Evolutionary conservation across 2,113 vertebrate genomes (phyloP), one percentile per base, ranked within the genome.

Genomic region (Misgurnus mizolepis): DNA sequence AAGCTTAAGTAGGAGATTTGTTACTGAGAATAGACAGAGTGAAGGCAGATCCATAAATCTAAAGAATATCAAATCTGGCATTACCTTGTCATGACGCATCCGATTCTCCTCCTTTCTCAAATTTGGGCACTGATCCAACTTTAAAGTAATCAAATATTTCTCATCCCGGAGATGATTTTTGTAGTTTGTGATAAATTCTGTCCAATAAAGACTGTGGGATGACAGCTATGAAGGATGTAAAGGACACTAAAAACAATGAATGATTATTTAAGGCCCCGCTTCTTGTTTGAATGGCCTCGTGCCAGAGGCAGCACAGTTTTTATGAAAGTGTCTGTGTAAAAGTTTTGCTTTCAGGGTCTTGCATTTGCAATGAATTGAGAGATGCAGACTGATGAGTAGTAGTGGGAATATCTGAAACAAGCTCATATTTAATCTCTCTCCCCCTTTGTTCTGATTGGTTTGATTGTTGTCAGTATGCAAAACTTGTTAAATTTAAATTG

Each of bases 131-230:
- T 3, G 0, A 15, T 55, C 74, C 74, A 66, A 55, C 62, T 77
- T 77, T 77, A 55, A 77, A 66, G 62, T 77, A 66, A 66, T 77
- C 74, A 77, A 77, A 66, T 53, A 53, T 66, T 55, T 66, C 62
- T 77, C 74, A 65, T 65, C 66, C 61, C 18, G 34, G 11, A 47
- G 60, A 62, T 55, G 62, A 64, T 76, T 77, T 77, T 77, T 77
- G 74, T 77, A 77, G 74, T 77, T 77, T 66, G 60, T 55, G 74
- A 77, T 77, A 77, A 77, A 77, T 66, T 77, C 45, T 55, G 47
- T 66, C 45, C 27, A 73, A 66, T 80, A 80, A 72, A 82, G 53
- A 27, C 1, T 8, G 58, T 22, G 41, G 39, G 49, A 79, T 61
- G 69, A 53, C 60, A 45, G 62, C 61, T 58, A 65, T 53, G 62